Evolutionary conservation across 2,888 invertebrate genomes (phyloP).

Genomic region (Xiphydria camelus): DNA sequence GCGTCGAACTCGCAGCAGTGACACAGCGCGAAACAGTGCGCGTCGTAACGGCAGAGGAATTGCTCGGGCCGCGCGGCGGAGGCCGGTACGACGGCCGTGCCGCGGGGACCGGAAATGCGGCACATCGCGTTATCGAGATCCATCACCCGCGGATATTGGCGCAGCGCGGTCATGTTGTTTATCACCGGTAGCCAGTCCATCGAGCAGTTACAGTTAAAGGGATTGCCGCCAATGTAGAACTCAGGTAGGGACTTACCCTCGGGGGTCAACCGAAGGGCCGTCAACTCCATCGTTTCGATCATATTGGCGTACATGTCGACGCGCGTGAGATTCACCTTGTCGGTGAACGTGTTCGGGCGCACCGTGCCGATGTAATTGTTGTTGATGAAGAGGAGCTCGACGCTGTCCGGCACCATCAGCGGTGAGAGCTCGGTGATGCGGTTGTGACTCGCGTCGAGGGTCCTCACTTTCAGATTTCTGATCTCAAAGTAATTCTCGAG

Average conservation of each 20-base stretch:
- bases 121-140: conserved; percentile 88
- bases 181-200: conserved; percentile 94
- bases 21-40: conserved; percentile 92
- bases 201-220: conserved; percentile 91
- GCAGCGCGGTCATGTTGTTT: conserved; percentile 80
- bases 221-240: conserved; percentile 90
- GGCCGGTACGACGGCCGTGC: conserved; percentile 77
- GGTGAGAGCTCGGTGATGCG: conserved; percentile 80
- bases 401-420: conserved; percentile 86
- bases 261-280: conserved; percentile 77
- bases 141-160: conserved; percentile 86
- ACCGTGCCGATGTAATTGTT: conserved; percentile 83
- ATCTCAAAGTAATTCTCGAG: conserved; percentile 87
- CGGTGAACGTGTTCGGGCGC: conserved; percentile 83
- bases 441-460: conserved; percentile 88
- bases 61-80: conserved; percentile 78
- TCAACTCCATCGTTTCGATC: conserved; percentile 79
- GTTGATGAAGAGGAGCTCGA: conserved; percentile 85
- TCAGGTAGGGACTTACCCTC: conserved; percentile 78
- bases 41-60: conserved; percentile 89
- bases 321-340: conserved; percentile 80
- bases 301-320: conserved; percentile 91
- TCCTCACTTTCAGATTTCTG: conserved; percentile 68
- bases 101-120: conserved; percentile 81
- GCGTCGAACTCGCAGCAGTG: conserved; percentile 96